phyloP scores from a whole-genome alignment of 2,888 invertebrate species.

The Papilio gigon region DNA sequence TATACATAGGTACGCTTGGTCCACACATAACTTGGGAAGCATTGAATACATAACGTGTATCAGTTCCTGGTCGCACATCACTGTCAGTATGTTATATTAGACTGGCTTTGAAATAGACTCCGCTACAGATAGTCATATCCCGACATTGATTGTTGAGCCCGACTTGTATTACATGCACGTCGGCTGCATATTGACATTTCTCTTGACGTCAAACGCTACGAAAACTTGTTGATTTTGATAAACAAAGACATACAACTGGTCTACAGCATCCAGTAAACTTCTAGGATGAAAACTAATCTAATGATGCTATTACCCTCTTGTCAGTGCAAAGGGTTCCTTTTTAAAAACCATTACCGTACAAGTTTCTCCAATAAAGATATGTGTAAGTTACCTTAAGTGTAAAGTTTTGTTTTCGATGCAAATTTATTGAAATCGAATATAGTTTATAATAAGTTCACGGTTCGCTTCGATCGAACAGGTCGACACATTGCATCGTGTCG shows the following conservation, averaged over 20 bases:
- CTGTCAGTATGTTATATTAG: conserved; percentile 1
- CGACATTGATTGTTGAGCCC: background rate
- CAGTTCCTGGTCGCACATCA: background rate
- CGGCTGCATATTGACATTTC: background rate
- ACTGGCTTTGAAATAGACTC: background rate
- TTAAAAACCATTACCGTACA: too few species aligned
- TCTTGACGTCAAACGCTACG: background rate
- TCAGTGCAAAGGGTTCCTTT: too few species aligned
- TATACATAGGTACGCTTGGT: too few species aligned
- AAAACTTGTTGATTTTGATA: too few species aligned
- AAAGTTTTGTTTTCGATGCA: too few species aligned
- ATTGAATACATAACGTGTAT: background rate
- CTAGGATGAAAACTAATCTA: too few species aligned
- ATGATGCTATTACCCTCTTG: too few species aligned
- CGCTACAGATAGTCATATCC: background rate
- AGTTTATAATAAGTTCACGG: background rate
- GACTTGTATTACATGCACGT: background rate
- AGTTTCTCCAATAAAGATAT: too few species aligned
- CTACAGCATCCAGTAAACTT: too few species aligned
- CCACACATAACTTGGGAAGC: background rate
- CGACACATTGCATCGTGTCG: background rate
- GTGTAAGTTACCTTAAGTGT: too few species aligned
- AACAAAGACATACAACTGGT: too few species aligned
- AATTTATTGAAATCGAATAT: background rate
- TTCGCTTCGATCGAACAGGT: background rate